Evolutionary conservation across 2,888 invertebrate species (phyloP).

Genomic region (Epistrophe eligans): DNA sequence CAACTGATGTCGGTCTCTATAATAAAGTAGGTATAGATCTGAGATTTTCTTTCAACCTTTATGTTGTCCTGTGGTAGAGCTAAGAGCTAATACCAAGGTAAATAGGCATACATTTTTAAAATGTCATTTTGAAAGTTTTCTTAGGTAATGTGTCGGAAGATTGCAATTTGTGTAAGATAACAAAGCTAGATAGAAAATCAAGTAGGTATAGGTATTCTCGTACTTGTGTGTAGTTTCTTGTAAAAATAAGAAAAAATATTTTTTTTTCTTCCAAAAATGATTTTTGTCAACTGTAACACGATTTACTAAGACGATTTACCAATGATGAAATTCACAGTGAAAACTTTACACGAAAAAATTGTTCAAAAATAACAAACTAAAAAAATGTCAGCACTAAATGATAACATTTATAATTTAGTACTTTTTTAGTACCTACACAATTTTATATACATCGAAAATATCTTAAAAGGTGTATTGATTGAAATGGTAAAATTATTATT

Average conservation of each 20-base stretch:
- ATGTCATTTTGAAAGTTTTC: constrained; percentile 69
- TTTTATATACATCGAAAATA: too few relatives aligned
- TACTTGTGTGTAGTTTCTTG: constrained; percentile 8
- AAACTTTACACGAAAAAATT: too few relatives aligned
- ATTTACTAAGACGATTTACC: too few relatives aligned
- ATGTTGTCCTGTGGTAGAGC: constrained; percentile 36
- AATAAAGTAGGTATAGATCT: not conserved
- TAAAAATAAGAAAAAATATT: not conserved
- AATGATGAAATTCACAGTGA: too few relatives aligned
- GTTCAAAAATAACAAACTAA: too few relatives aligned
- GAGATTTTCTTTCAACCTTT: constrained; percentile 21
- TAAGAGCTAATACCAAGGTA: constrained; percentile 25
- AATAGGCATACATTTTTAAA: constrained; percentile 70
- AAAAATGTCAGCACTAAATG: too few relatives aligned
- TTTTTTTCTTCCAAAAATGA: not conserved
- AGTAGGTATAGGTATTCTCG: not conserved
- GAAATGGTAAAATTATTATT: too few relatives aligned
- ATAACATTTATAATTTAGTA: too few relatives aligned
- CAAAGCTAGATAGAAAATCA: not conserved
- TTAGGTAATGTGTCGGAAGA: constrained; percentile 52
- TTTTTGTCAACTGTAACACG: too few relatives aligned
- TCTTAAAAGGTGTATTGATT: too few relatives aligned
- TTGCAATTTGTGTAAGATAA: constrained; percentile 55
- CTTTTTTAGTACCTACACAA: too few relatives aligned
- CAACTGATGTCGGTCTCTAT: constrained; percentile 37